A percentile compares a stretch with the other conserved stretches of the same genome.
Evolutionary conservation across 1,140 invertebrate genomes (phyloP).

Genomic region (Cydia pomonella): DNA sequence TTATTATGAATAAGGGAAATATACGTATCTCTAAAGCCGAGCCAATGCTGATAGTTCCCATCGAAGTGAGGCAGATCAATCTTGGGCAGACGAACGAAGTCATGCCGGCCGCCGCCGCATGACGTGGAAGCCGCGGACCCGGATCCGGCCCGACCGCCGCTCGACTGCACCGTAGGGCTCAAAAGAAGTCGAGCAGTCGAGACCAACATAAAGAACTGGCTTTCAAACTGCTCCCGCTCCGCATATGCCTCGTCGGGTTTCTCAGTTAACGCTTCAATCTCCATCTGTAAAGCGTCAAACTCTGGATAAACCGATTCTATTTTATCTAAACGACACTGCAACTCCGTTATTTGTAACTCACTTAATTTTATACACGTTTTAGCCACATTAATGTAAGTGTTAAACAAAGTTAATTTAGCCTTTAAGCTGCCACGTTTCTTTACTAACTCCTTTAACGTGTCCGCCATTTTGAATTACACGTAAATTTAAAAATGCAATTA

Average conservation of each 20-base stretch:
- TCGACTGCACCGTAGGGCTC: slow-evolving; percentile 1
- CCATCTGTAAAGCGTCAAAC: slow-evolving; percentile 11
- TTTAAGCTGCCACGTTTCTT: neutral
- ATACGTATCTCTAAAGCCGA: slow-evolving; percentile 56
- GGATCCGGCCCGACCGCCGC: neutral
- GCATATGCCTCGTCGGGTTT: slow-evolving; percentile 9
- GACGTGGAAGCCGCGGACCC: neutral
- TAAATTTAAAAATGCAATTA: neutral
- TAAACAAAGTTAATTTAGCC: slow-evolving; percentile 1
- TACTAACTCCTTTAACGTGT: neutral
- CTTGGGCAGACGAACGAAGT: slow-evolving; percentile 33
- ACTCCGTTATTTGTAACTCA: slow-evolving; percentile 18
- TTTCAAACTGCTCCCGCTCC: slow-evolving; percentile 28
- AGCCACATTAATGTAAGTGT: neutral
- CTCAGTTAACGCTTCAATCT: slow-evolving; percentile 6
- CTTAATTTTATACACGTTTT: slow-evolving; percentile 22
- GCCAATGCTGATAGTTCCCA: slow-evolving; percentile 51
- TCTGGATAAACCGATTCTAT: slow-evolving; percentile 15
- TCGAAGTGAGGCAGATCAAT: slow-evolving; percentile 35
- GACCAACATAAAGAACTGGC: slow-evolving; percentile 4
- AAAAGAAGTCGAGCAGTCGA: slow-evolving; percentile 1
- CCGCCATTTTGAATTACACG: slow-evolving; percentile 2
- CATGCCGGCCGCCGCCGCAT: neutral
- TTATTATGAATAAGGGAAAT: slow-evolving; percentile 51
- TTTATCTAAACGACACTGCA: slow-evolving; percentile 27